Evolutionary conservation across 1,140 invertebrate species (phyloP).

Genomic region (Platorchestia sp.): DNA sequence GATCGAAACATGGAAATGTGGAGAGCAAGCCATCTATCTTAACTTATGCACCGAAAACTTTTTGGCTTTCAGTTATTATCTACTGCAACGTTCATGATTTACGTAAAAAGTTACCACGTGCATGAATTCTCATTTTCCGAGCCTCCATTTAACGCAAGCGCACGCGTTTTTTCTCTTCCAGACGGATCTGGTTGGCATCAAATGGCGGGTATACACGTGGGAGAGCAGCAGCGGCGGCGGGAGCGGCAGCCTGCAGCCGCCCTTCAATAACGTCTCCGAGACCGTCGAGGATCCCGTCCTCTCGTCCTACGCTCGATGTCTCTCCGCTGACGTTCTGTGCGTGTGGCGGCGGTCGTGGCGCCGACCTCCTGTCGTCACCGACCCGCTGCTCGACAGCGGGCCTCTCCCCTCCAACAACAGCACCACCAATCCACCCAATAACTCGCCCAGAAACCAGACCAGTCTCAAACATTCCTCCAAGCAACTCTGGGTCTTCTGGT

Average conservation of each 20-base stretch:
- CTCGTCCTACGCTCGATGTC: slow-evolving; percentile 91
- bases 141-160: neutral
- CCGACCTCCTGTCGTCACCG: slow-evolving; percentile 73
- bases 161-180: slow-evolving; percentile 70
- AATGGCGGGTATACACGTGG: slow-evolving; percentile 86
- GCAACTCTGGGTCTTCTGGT: slow-evolving; percentile 99
- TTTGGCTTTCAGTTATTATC: neutral
- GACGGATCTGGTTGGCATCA: slow-evolving; percentile 98
- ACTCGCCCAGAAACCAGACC: slow-evolving; percentile 56
- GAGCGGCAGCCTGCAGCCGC: slow-evolving; percentile 70
- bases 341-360: slow-evolving; percentile 87
- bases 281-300: slow-evolving; percentile 94
- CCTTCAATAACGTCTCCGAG: slow-evolving; percentile 70
- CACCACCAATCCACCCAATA: slow-evolving; percentile 70
- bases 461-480: slow-evolving; percentile 76
- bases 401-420: slow-evolving; percentile 64
- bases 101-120: neutral
- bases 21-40: neutral
- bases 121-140: neutral
- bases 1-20: neutral
- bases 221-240: slow-evolving; percentile 70
- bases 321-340: slow-evolving; percentile 93
- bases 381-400: slow-evolving; percentile 80
- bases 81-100: neutral
- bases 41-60: neutral